Evolutionary conservation across 2,888 invertebrate species (phyloP).

Genomic region (Hyposoter didymator): DNA sequence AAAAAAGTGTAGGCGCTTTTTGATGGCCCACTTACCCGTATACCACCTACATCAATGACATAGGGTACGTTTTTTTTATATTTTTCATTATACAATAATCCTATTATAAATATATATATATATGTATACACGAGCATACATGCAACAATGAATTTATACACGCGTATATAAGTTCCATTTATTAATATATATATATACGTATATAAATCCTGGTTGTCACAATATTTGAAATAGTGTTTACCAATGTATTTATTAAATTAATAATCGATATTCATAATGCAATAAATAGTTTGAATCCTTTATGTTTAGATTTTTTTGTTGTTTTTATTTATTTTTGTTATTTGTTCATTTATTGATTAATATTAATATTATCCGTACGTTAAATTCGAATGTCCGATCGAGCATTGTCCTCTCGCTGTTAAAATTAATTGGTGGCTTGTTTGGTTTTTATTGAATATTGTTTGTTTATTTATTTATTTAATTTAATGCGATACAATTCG

Average conservation of each 20-base stretch:
- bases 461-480: slow-evolving; percentile 14
- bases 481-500: slow-evolving; percentile 9
- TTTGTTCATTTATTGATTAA: slow-evolving; percentile 7
- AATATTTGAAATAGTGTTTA: slow-evolving; percentile 35
- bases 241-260: slow-evolving; percentile 6
- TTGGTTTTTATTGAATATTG: not conserved
- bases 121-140: slow-evolving; percentile 40
- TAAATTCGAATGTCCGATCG: slow-evolving; percentile 48
- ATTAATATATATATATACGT: slow-evolving; percentile 38
- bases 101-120: slow-evolving; percentile 18
- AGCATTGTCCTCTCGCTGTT: slow-evolving; percentile 52
- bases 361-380: slow-evolving; percentile 6
- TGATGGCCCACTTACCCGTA: slow-evolving; percentile 71
- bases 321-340: not conserved
- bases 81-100: slow-evolving; percentile 40
- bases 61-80: slow-evolving; percentile 46
- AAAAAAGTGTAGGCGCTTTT: slow-evolving; percentile 69
- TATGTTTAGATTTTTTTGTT: slow-evolving; percentile 10
- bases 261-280: slow-evolving; percentile 42
- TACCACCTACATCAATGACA: slow-evolving; percentile 69
- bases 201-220: slow-evolving; percentile 48
- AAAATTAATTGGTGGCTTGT: slow-evolving; percentile 38
- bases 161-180: not conserved
- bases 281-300: slow-evolving; percentile 24
- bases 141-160: slow-evolving; percentile 46